Conservation (phyloP, 2,113 vertebrate genomes). For the Cryptotis parvus region DNA sequence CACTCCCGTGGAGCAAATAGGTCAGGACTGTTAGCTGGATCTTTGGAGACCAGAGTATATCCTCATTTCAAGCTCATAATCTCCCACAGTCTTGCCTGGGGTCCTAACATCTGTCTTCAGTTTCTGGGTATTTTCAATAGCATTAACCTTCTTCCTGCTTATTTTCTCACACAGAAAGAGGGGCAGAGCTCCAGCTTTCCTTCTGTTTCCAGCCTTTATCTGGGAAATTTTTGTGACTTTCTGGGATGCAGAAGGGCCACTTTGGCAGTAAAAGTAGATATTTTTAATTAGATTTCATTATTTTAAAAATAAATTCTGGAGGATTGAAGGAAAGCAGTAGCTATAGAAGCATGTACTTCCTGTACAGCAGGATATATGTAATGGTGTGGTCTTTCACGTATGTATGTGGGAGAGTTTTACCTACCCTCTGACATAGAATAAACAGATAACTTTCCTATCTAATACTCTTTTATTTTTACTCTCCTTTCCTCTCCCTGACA, state of each 20-base stretch:
- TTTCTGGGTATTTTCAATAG: slow-evolving; percentile 43
- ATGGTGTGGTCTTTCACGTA: background rate
- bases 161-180: background rate
- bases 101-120: slow-evolving; percentile 71
- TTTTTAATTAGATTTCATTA: slow-evolving; percentile 67
- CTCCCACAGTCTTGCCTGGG: slow-evolving; percentile 52
- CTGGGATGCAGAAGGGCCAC: background rate
- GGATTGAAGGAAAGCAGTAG: background rate
- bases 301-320: slow-evolving; percentile 56
- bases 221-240: background rate
- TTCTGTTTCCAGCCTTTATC: slow-evolving; percentile 8
- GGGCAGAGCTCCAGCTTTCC: background rate
- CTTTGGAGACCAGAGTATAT: background rate
- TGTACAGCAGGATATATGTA: slow-evolving; percentile 13
- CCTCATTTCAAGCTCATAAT: slow-evolving; percentile 40
- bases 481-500: no score
- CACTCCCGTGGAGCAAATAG: slow-evolving; percentile 62
- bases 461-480: no score
- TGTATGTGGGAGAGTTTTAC: background rate
- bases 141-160: slow-evolving; percentile 59
- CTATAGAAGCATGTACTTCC: background rate
- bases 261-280: slow-evolving; percentile 36
- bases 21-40: slow-evolving; percentile 14
- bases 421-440: no score
- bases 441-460: no score